Evolutionary conservation across 2,113 vertebrate species (phyloP), one percentile per base, ranked within the genome.

Genomic region (Gopherus evgoodei): DNA sequence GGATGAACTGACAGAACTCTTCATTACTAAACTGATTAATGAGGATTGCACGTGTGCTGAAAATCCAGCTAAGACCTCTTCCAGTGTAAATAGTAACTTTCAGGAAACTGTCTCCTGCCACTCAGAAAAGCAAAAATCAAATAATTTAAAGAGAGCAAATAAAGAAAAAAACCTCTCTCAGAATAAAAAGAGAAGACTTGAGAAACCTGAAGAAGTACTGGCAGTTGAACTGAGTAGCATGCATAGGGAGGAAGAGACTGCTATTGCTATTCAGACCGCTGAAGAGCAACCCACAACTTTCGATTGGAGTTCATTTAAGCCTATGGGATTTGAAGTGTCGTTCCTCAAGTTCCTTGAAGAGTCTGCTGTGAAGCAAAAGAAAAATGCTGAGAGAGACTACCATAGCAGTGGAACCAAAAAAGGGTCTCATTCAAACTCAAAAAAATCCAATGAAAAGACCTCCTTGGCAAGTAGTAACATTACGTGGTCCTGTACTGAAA

Each of bases 251-350:
- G 98, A 99, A 0, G 98, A 99, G 94, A 98, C 98, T 29, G 98
- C 99, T 14, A 97, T 99, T 1, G 97, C 97, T 88, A 98, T 98
- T 53, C 92, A 98, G 3, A 95, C 97, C 0, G 97, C 97, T 0
- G 98, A 99, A 54, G 98, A 99, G 11, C 97, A 97, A 0, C 98
- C 99, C 62, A 98, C 98, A 0, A 96, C 97, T 69, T 98, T 98
- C 11, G 98, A 98, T 3, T 98, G 99, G 98, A 98, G 98, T 94
- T 98, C 99, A 0, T 99, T 99, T 94, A 99, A 99, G 90, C 99
- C 99, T 0, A 99, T 99, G 99, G 99, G 99, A 53, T 99, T 99
- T 95, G 99, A 99, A 97, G 99, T 99, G 69, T 99, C 99, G 0
- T 99, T 99, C 97, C 98, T 99, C 65, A 99, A 99, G 93, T 99